Conservation (phyloP, 2,888 invertebrate genomes). For the Gisinianus flammeolus region DNA sequence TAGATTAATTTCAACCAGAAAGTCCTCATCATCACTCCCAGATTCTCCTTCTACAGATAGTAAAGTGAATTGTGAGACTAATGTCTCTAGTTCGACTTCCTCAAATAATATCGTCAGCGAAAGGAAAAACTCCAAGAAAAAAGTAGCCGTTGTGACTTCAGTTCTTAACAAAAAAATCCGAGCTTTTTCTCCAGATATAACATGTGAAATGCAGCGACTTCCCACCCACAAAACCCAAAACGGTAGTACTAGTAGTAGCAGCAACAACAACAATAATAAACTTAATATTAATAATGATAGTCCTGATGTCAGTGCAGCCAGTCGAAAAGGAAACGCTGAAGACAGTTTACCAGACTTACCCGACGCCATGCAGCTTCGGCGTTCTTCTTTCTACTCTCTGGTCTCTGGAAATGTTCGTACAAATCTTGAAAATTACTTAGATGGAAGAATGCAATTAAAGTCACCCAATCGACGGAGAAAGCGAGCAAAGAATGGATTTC, state of each 20-base stretch:
- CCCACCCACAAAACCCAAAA: background rate
- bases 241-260: background rate
- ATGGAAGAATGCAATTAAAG: slow-evolving; percentile 49
- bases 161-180: slow-evolving; percentile 9
- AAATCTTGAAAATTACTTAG: slow-evolving; percentile 57
- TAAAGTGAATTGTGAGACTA: background rate
- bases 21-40: background rate
- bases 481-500: slow-evolving; percentile 53
- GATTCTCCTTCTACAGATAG: background rate
- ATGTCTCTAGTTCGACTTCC: slow-evolving; percentile 2
- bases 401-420: slow-evolving; percentile 57
- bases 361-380: slow-evolving; percentile 55
- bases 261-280: background rate
- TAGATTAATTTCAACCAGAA: no score
- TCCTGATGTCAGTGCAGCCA: background rate
- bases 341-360: slow-evolving; percentile 54
- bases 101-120: background rate
- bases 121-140: background rate
- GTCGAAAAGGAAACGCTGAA: slow-evolving; percentile 17
- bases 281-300: background rate
- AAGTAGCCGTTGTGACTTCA: background rate
- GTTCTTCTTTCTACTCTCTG: slow-evolving; percentile 56
- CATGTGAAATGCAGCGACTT: background rate
- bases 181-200: slow-evolving; percentile 35
- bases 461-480: slow-evolving; percentile 46